Percentiles rank a stretch among this genome's conserved stretches.
Evolutionary conservation across 2,797 vertebrate species (phyloP).

Genomic region (Columba guinea): DNA sequence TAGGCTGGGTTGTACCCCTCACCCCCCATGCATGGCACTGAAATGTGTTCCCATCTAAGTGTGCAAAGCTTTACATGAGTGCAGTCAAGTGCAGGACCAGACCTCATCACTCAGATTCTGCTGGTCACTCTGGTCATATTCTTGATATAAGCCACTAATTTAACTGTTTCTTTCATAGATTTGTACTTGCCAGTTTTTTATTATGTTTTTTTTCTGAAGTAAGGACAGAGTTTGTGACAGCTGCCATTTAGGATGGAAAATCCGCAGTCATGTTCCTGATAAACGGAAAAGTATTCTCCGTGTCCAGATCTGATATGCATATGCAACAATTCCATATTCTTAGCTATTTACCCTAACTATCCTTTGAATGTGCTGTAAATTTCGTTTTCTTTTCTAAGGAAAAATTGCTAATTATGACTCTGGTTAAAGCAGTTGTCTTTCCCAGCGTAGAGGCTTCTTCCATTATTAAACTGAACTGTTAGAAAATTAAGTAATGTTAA

Average conservation of each 20-base stretch:
- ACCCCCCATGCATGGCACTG: accelerated
- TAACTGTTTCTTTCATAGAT: background rate
- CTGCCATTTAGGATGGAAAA: background rate
- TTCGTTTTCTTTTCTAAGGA: background rate
- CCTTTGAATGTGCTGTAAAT: background rate
- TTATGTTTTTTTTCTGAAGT: background rate
- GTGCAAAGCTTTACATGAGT: background rate
- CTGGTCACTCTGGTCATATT: background rate
- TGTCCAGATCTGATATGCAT: background rate
- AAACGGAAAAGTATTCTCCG: background rate
- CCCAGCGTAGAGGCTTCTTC: background rate
- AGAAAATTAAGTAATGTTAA: conserved; percentile 69
- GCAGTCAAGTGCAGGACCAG: background rate
- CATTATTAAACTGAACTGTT: conserved; percentile 45
- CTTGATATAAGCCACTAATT: background rate
- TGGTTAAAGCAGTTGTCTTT: conserved; percentile 31
- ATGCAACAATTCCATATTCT: background rate
- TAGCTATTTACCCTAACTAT: background rate
- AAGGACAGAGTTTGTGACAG: background rate
- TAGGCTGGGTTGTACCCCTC: background rate
- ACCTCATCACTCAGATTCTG: background rate
- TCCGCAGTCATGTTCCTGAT: background rate
- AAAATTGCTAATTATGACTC: conserved; percentile 20
- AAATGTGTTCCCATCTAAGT: accelerated
- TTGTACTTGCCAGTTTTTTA: background rate